phyloP scores from a whole-genome alignment of 35 echinoderm and acorn worm genomes.

The Ophioderma brevispina region DNA sequence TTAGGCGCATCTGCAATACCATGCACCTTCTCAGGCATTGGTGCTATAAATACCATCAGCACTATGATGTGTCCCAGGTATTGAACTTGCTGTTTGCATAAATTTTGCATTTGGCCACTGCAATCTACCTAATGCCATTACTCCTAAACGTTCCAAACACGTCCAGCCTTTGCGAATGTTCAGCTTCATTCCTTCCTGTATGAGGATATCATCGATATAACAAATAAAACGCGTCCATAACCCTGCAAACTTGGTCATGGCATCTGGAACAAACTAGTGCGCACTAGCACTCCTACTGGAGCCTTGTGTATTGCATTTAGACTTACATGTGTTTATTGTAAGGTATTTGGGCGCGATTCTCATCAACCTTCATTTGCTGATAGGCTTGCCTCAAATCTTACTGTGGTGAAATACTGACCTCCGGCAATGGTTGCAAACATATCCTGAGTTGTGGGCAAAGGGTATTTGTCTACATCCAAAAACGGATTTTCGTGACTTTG shows the following conservation, averaged over 20 bases:
- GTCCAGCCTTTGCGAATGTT: constrained; percentile 12
- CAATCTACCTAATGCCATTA: constrained; percentile 30
- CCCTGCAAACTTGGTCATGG: constrained; percentile 30
- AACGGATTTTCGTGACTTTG: too few relatives aligned
- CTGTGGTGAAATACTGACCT: not conserved
- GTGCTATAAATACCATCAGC: constrained; percentile 45
- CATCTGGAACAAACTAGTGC: constrained; percentile 37
- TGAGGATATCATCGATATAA: constrained; percentile 49
- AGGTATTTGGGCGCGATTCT: constrained; percentile 48
- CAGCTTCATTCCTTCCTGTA: constrained; percentile 7
- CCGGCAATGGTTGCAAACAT: not conserved
- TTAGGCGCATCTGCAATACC: too few relatives aligned
- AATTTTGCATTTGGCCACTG: constrained; percentile 47
- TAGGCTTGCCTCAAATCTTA: not conserved
- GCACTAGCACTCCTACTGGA: constrained; percentile 36
- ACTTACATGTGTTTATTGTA: constrained; percentile 63
- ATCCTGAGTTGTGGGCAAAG: not conserved
- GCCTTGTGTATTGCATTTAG: constrained; percentile 26
- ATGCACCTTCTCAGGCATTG: constrained; percentile 13
- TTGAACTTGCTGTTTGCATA: constrained; percentile 33
- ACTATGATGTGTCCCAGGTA: constrained; percentile 73
- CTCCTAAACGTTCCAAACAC: constrained; percentile 31
- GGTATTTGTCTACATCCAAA: not conserved
- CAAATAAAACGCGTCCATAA: constrained; percentile 1
- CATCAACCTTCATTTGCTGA: constrained; percentile 33